Percentiles rank a stretch among this genome's conserved stretches.
These are phyloP conservation scores for Bubalus kerabau DNA, from an alignment of 2,113 vertebrate species.

Conservation along the genomic window DNA sequence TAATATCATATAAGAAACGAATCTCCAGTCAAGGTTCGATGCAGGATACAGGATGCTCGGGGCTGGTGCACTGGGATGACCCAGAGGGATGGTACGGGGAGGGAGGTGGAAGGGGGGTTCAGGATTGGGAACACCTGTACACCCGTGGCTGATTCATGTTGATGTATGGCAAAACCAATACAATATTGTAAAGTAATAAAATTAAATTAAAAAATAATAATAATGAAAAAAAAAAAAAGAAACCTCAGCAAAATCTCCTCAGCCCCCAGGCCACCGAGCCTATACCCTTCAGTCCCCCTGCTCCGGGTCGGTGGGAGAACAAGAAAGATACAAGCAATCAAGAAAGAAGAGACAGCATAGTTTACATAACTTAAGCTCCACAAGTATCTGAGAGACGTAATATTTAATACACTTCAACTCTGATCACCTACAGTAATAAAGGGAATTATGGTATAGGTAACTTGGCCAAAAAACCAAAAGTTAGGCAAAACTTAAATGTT, in stretches of 20 bases:
- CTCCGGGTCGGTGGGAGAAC: neutral
- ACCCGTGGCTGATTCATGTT: too few species aligned
- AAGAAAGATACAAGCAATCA: neutral
- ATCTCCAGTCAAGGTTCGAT: too few species aligned
- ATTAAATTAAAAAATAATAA: too few species aligned
- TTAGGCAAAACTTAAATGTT: slow-evolving; percentile 7
- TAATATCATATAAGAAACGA: too few species aligned
- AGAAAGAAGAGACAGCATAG: neutral
- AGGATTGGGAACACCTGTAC: too few species aligned
- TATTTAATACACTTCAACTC: neutral
- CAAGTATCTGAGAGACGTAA: neutral
- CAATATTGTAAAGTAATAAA: too few species aligned
- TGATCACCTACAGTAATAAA: neutral
- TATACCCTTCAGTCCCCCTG: neutral
- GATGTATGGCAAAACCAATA: too few species aligned
- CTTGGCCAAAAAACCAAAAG: neutral
- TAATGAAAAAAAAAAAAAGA: too few species aligned
- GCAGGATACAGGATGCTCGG: too few species aligned
- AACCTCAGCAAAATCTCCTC: neutral
- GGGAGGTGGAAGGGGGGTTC: too few species aligned
- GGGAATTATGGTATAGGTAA: neutral
- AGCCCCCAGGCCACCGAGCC: neutral
- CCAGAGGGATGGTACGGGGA: too few species aligned
- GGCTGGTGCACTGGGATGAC: too few species aligned
- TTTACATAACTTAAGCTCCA: neutral